These are phyloP conservation scores for Stegodyphus dumicola DNA, from an alignment of 1,140 invertebrate species.

Conservation along the genomic window DNA sequence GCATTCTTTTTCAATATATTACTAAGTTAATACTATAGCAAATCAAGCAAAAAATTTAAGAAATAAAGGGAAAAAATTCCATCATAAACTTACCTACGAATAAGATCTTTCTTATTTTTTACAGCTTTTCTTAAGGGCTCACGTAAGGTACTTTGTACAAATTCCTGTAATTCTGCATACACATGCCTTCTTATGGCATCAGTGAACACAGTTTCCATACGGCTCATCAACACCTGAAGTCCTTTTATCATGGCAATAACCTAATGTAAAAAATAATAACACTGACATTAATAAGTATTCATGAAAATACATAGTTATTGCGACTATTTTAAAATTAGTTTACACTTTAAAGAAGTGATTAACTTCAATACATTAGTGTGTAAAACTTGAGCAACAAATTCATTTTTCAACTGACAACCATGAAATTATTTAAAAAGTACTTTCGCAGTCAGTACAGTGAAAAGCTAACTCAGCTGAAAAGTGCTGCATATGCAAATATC, in stretches of 20 bases:
- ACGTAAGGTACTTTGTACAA: conserved; percentile 89
- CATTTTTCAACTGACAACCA: too few species aligned
- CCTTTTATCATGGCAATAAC: conserved; percentile 99
- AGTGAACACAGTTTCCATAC: conserved; percentile 97
- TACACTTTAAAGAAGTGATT: too few species aligned
- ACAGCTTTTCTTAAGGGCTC: conserved; percentile 96
- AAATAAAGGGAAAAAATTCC: not conserved
- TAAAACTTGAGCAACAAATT: too few species aligned
- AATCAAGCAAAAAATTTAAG: not conserved
- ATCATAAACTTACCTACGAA: conserved; percentile 77
- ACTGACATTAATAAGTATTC: not conserved
- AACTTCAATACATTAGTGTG: too few species aligned
- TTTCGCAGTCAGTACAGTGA: too few species aligned
- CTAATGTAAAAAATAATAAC: conserved; percentile 61
- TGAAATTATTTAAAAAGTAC: too few species aligned
- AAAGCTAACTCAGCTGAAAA: too few species aligned
- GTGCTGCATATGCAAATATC: too few species aligned
- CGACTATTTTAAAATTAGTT: not conserved
- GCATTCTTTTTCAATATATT: too few species aligned
- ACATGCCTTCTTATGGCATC: conserved; percentile 95
- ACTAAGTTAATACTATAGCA: too few species aligned
- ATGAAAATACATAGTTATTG: not conserved
- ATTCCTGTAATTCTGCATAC: conserved; percentile 97
- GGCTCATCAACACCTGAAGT: conserved; percentile 94
- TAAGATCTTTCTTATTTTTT: conserved; percentile 98